These are phyloP conservation scores for Petrolisthes manimaculis DNA, from an alignment of 2,888 invertebrate species.

Conservation along the genomic window DNA sequence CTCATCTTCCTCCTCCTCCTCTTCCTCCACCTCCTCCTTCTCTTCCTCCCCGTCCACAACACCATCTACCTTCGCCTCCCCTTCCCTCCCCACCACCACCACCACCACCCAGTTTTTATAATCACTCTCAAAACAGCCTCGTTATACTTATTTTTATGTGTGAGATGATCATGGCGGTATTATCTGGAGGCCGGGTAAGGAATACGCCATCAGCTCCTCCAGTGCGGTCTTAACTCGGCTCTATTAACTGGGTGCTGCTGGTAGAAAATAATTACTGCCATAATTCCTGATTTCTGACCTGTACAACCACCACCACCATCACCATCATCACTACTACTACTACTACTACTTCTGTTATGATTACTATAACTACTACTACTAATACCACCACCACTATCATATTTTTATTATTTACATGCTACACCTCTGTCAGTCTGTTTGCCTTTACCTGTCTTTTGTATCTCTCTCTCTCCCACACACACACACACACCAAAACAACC, in stretches of 20 bases:
- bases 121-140: not conserved
- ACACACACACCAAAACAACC: not conserved
- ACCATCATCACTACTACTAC: too few species aligned
- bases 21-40: not conserved
- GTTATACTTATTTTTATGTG: constrained; percentile 15
- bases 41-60: not conserved
- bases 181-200: not conserved
- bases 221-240: not conserved
- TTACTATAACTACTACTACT: too few species aligned
- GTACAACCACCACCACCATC: too few species aligned
- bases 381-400: too few species aligned
- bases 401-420: too few species aligned
- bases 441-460: too few species aligned
- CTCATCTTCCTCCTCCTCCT: not conserved
- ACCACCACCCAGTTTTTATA: too few species aligned
- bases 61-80: too few species aligned
- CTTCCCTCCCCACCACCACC: too few species aligned
- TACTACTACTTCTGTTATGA: too few species aligned
- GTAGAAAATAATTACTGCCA: not conserved
- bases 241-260: not conserved
- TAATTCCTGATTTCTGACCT: not conserved
- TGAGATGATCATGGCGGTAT: not conserved
- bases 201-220: not conserved
- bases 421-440: too few species aligned
- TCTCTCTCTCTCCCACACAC: not conserved